Evolutionary conservation across 2,113 vertebrate genomes (phyloP).

Genomic region (Cynoglossus semilaevis): DNA sequence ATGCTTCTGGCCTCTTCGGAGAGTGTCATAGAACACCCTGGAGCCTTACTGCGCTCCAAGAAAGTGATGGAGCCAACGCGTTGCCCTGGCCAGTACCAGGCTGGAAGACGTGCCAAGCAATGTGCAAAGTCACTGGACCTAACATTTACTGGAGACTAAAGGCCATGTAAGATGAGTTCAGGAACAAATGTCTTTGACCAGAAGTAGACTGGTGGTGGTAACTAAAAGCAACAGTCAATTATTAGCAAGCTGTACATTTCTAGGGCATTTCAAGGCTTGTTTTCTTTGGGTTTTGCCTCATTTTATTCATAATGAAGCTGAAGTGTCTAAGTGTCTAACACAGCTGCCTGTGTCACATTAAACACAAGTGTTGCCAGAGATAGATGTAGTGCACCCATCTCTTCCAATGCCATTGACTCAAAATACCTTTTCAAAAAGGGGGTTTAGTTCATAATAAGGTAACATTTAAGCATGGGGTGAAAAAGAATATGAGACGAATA

Average conservation of each 20-base stretch:
- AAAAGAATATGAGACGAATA: no score
- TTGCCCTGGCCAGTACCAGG: neutral
- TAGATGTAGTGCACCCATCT: neutral
- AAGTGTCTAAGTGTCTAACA: neutral
- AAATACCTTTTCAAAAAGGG: neutral
- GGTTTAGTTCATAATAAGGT: no score
- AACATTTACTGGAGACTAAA: neutral
- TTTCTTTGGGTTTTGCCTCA: neutral
- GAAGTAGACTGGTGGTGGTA: neutral
- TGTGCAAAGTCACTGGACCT: neutral
- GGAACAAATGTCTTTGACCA: neutral
- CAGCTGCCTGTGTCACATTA: conserved; percentile 10
- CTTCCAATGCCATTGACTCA: neutral
- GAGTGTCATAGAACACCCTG: neutral
- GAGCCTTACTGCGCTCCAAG: conserved; percentile 4
- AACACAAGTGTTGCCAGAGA: neutral
- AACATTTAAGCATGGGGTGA: no score
- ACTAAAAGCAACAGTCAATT: no score
- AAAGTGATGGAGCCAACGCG: neutral
- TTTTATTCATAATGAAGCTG: no score
- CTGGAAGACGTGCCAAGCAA: neutral
- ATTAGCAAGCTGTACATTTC: no score
- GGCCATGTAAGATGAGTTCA: neutral
- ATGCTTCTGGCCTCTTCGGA: conserved; percentile 2
- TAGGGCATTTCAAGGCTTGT: neutral